Percentiles rank a stretch among this genome's conserved stretches.
Conservation (phyloP, 2,888 invertebrate genomes). For the Abrostola triplasia region DNA sequence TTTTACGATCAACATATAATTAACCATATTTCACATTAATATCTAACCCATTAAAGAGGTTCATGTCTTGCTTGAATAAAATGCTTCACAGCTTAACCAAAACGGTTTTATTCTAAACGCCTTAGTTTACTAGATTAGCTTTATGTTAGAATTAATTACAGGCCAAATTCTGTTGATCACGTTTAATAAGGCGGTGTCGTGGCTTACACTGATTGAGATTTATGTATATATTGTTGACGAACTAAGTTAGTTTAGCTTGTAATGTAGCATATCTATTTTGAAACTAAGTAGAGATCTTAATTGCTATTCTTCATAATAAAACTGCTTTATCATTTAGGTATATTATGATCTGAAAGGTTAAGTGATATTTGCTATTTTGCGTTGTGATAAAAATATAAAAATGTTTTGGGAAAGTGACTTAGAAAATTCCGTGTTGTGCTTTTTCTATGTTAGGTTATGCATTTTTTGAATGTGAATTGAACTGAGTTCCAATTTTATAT, state of each 20-base stretch:
- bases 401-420: too few species aligned
- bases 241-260: not conserved
- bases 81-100: constrained; percentile 3
- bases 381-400: too few species aligned
- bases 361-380: too few species aligned
- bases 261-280: not conserved
- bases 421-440: too few species aligned
- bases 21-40: not conserved
- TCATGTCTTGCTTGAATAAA: not conserved
- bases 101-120: constrained; percentile 6
- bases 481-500: too few species aligned
- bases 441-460: too few species aligned
- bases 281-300: not conserved
- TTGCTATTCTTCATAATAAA: too few species aligned
- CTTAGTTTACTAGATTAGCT: constrained; percentile 7
- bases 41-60: not conserved
- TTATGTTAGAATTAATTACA: constrained; percentile 22
- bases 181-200: constrained; percentile 4
- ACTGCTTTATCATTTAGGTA: too few species aligned
- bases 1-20: too few species aligned
- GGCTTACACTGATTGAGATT: constrained; percentile 13
- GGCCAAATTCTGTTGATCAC: constrained; percentile 13
- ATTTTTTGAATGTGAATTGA: too few species aligned
- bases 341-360: too few species aligned
- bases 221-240: not conserved